Conservation (phyloP, 2,797 vertebrate species). For the Loris lydekkerianus region DNA sequence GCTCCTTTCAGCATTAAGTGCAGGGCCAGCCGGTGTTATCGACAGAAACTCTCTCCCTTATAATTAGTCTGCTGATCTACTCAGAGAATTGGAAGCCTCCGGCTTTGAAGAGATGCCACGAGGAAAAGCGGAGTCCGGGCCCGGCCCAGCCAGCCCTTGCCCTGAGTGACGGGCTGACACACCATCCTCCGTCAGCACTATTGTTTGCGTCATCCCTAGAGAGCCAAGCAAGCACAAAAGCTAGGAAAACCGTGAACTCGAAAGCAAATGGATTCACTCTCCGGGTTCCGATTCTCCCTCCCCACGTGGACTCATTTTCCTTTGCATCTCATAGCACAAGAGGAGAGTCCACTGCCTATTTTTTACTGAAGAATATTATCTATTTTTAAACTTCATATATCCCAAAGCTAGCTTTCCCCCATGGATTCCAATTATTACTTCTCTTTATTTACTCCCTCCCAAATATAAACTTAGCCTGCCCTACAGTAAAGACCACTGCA, state of each 20-base stretch:
- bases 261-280: neutral
- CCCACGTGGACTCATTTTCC: neutral
- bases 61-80: neutral
- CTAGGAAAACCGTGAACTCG: neutral
- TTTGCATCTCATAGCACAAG: neutral
- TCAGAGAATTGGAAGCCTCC: conserved; percentile 32
- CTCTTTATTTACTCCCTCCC: neutral
- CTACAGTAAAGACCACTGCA: neutral
- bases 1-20: neutral
- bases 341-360: neutral
- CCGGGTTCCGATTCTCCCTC: neutral
- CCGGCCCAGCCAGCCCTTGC: rapidly evolving
- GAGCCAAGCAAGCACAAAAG: neutral
- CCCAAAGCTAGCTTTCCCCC: neutral
- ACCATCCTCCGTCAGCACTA: neutral
- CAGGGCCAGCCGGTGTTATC: neutral
- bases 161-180: neutral
- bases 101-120: neutral
- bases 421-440: neutral
- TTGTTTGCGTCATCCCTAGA: neutral
- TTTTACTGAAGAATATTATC: neutral
- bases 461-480: neutral
- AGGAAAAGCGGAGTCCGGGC: neutral
- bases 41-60: neutral
- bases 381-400: neutral